Conservation (phyloP, 2,113 vertebrate species). For the Prionailurus bengalensis region DNA sequence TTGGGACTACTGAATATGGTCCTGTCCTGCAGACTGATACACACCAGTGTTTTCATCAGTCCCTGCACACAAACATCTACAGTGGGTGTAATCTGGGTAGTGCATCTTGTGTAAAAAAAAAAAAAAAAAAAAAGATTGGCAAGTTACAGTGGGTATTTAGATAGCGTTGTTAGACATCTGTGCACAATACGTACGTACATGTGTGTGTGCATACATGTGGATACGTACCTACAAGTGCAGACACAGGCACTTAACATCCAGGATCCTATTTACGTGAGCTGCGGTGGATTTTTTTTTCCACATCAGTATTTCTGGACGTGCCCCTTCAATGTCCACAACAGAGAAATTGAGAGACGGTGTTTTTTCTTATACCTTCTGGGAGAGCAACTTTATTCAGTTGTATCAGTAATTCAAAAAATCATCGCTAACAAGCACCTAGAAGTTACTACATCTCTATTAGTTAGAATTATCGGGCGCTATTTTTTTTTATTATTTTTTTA, state of each 20-base stretch:
- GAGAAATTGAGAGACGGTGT: neutral
- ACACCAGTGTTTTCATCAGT: fast-evolving
- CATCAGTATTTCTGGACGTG: neutral
- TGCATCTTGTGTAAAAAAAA: neutral
- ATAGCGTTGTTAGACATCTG: neutral
- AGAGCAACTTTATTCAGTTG: neutral
- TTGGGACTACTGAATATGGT: fast-evolving
- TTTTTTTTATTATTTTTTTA: neutral
- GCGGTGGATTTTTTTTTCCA: neutral
- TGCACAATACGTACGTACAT: fast-evolving
- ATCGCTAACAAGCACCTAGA: neutral
- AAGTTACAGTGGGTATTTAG: neutral
- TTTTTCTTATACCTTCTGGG: neutral
- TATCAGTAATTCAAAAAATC: neutral
- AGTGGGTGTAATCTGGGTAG: neutral
- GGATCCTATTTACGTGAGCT: neutral
- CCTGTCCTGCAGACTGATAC: neutral
- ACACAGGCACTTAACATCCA: too few species aligned
- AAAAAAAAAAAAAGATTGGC: neutral
- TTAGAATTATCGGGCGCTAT: neutral
- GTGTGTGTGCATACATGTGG: fast-evolving
- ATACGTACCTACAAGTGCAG: fast-evolving
- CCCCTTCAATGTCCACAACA: neutral
- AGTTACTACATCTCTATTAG: neutral
- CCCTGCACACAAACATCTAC: fast-evolving